Conservation (phyloP, 2,113 vertebrate species). For the Dipodomys spectabilis region DNA sequence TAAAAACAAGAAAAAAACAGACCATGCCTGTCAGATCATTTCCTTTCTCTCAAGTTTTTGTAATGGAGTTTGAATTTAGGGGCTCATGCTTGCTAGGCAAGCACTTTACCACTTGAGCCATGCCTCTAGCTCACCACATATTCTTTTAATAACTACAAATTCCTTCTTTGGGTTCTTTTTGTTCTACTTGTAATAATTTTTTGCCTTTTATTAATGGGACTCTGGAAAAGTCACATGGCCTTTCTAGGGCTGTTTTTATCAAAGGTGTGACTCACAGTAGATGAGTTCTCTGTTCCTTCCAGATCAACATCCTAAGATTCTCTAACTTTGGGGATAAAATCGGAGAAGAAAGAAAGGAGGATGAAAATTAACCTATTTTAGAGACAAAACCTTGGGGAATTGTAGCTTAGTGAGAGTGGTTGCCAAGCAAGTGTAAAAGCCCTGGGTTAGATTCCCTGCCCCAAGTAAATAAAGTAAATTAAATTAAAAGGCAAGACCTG, state of each 20-base stretch:
- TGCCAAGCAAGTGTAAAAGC: background rate
- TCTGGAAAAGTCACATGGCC: background rate
- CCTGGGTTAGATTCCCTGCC: background rate
- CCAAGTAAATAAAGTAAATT: background rate
- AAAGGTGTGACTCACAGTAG: background rate
- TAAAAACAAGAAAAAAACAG: background rate
- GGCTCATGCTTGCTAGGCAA: too few species aligned
- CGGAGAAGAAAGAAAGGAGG: background rate
- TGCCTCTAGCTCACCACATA: too few species aligned
- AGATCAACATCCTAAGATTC: conserved; percentile 13
- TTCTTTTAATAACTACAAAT: background rate
- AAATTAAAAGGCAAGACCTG: background rate
- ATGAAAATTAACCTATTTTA: conserved; percentile 2
- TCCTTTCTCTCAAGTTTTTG: conserved; percentile 23
- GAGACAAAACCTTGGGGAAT: background rate
- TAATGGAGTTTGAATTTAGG: too few species aligned
- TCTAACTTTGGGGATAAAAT: conserved; percentile 46
- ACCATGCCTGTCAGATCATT: background rate
- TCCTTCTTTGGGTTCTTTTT: conserved; percentile 15
- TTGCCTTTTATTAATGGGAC: background rate
- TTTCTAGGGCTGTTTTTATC: background rate
- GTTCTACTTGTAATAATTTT: background rate
- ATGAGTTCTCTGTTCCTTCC: background rate
- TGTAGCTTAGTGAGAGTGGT: background rate
- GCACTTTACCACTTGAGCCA: too few species aligned